Evolutionary conservation across 2,888 invertebrate species (phyloP), one percentile per base, ranked within the genome.

Genomic region (Alcis repandata): DNA sequence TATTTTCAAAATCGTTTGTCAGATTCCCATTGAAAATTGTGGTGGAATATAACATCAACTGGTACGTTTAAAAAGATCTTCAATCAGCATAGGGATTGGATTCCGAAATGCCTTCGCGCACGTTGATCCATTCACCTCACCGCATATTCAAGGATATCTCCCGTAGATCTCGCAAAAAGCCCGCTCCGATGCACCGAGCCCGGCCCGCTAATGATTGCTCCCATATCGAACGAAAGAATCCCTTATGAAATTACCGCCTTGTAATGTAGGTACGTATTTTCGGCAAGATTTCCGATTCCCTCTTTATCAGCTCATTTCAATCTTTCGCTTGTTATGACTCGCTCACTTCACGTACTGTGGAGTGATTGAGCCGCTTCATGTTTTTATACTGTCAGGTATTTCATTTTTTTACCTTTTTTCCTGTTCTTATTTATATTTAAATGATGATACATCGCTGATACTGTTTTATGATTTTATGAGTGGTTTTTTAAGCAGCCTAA

Each of bases 291-390:
- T 88, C 89, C 84, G 89, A 92, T 91, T 90, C 82, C 68, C 54
- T 80, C 76, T 76, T 89, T 91, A 93, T 93, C 92, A 85, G 81
- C 86, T 89, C 88, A 89, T 91, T 91, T 90, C 87, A 89, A 93
- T 92, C 92, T 91, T 85, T 81, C 83, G 87, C 88, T 86, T 90
- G 86, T 91, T 91, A 91, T 90, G 88, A 90, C 80, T 85, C 84
- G 87, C 82, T 87, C 78, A 83, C 82, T 84, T 82, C 80, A 79
- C 79, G 84, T 82, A 79, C 79, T 81, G 80, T 72, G 77, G 74
- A 82, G 79, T 85, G 87, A 89, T 89, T 89, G 90, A 87, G 80
- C 73, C 76, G 76, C 77, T 80, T 80, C 79, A 88, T 86, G 85
- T 84, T 85, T 82, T 81, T 78, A 76, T 79, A 77, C 80, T 80